Evolutionary conservation across 2,888 invertebrate genomes (phyloP).

Genomic region (Cheilosia impressa): DNA sequence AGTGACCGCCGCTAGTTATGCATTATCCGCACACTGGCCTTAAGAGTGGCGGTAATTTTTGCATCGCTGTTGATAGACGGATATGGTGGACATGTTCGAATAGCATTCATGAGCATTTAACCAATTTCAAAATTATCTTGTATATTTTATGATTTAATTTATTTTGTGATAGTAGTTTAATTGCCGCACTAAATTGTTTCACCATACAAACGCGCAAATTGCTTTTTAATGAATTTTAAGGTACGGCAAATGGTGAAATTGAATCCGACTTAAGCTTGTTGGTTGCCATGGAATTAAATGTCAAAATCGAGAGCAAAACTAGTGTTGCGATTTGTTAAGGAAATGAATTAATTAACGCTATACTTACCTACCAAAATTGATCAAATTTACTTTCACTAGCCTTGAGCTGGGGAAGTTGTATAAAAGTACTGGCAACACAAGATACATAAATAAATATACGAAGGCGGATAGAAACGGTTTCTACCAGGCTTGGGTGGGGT

Average conservation of each 20-base stretch:
- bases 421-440: too few species aligned
- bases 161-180: conserved; percentile 58
- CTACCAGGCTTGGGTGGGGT: too few species aligned
- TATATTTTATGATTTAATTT: conserved; percentile 52
- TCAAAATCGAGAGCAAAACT: not conserved
- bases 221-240: conserved; percentile 34
- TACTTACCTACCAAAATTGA: too few species aligned
- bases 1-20: conserved; percentile 29
- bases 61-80: conserved; percentile 52
- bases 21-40: conserved; percentile 21
- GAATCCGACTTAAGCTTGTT: not conserved
- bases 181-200: conserved; percentile 21
- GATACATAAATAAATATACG: too few species aligned
- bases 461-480: too few species aligned
- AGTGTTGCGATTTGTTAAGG: too few species aligned
- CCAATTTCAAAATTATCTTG: conserved; percentile 49
- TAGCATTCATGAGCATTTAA: conserved; percentile 52
- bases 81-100: conserved; percentile 60
- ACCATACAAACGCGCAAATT: conserved; percentile 35
- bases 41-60: conserved; percentile 48
- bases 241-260: conserved; percentile 10
- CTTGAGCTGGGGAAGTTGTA: too few species aligned
- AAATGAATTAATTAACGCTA: too few species aligned
- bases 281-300: not conserved
- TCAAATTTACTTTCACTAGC: too few species aligned